Evolutionary conservation across 1,140 invertebrate species (phyloP).

Genomic region (Drosophila jambulina): DNA sequence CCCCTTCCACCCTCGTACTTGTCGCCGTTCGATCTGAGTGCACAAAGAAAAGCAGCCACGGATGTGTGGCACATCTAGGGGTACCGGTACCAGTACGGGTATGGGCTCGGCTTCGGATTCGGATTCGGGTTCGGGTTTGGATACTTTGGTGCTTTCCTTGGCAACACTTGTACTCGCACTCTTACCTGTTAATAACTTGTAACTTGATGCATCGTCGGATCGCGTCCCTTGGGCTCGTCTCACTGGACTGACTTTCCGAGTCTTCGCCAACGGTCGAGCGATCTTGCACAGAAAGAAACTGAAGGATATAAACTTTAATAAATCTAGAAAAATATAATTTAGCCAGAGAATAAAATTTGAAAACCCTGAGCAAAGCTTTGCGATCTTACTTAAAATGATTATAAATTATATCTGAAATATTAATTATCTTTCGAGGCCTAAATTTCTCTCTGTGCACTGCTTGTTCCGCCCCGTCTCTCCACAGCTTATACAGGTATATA

Average conservation of each 20-base stretch:
- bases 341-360: no score
- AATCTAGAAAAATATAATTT: neutral
- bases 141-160: constrained; percentile 45
- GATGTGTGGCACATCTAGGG: constrained; percentile 17
- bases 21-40: constrained; percentile 75
- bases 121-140: constrained; percentile 1
- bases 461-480: constrained; percentile 46
- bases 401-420: neutral
- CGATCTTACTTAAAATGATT: neutral
- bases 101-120: neutral
- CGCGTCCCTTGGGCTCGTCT: constrained; percentile 40
- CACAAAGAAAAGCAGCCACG: constrained; percentile 74
- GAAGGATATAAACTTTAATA: neutral
- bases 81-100: neutral
- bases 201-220: constrained; percentile 57
- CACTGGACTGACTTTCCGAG: constrained; percentile 49
- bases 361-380: neutral
- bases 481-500: constrained; percentile 7
- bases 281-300: constrained; percentile 13
- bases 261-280: constrained; percentile 64
- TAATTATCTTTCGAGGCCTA: neutral
- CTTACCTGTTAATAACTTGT: constrained; percentile 65
- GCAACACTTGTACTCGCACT: constrained; percentile 42
- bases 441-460: constrained; percentile 2
- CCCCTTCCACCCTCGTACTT: constrained; percentile 38